Percentiles rank a stretch among this genome's conserved stretches.
phyloP scores from a whole-genome alignment of 2,888 invertebrate genomes.

The Adelphocoris suturalis region DNA sequence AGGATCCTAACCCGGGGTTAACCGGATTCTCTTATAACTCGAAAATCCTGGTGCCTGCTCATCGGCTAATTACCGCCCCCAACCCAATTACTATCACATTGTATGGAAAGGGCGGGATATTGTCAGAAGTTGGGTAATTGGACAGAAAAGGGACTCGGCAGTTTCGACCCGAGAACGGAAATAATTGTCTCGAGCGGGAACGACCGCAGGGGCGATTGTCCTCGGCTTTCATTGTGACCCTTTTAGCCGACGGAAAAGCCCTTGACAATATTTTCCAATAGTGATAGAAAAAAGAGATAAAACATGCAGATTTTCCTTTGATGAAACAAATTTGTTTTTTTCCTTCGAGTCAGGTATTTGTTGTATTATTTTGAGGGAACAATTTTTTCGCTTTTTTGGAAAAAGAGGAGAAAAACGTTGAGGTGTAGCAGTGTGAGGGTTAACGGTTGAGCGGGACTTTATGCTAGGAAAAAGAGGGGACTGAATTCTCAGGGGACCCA shows the following conservation, averaged over 20 bases:
- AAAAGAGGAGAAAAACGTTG: background rate
- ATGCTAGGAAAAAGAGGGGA: background rate
- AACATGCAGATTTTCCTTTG: background rate
- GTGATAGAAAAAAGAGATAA: background rate
- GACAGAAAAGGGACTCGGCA: constrained; percentile 18
- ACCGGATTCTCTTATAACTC: constrained; percentile 34
- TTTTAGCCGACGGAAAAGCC: background rate
- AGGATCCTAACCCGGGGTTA: background rate
- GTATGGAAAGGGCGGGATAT: constrained; percentile 30
- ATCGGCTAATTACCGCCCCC: constrained; percentile 10
- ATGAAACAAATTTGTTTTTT: too few relatives aligned
- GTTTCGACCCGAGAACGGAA: constrained; percentile 3
- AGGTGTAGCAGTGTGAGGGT: background rate
- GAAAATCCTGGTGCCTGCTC: background rate
- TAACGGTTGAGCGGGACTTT: background rate
- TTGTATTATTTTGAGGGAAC: background rate
- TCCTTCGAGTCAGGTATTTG: background rate
- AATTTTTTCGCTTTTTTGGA: background rate
- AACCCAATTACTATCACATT: constrained; percentile 26
- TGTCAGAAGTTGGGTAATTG: constrained; percentile 39
- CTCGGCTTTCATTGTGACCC: background rate
- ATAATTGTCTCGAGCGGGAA: background rate
- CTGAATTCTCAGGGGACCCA: background rate
- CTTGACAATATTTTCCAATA: background rate
- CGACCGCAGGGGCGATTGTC: background rate